Evolutionary conservation across 1,140 invertebrate genomes (phyloP).

Genomic region (Conopomorpha cramerella): DNA sequence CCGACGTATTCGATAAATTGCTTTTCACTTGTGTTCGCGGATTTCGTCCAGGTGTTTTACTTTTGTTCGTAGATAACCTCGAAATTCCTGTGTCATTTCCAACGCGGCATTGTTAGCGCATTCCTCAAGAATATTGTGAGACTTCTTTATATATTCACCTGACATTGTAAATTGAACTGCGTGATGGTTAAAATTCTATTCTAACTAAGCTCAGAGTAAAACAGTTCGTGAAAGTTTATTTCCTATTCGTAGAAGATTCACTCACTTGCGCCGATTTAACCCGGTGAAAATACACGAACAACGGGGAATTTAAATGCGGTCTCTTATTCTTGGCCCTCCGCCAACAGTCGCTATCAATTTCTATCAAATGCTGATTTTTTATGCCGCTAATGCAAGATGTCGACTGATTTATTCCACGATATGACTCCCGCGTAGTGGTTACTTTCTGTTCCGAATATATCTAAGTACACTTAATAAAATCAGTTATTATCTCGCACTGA

Average conservation of each 20-base stretch:
- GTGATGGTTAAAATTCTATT: too few species aligned
- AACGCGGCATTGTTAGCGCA: conserved; percentile 6
- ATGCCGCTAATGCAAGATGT: conserved; percentile 17
- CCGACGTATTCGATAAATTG: too few species aligned
- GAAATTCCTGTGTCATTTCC: background rate
- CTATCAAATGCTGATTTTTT: conserved; percentile 25
- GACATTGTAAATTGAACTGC: too few species aligned
- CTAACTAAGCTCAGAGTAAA: too few species aligned
- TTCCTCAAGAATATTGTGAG: conserved; percentile 3
- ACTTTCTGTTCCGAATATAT: too few species aligned
- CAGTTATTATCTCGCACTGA: background rate
- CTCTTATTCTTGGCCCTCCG: conserved; percentile 23
- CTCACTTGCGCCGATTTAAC: conserved; percentile 6
- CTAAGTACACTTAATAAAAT: background rate
- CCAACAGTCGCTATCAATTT: conserved; percentile 31
- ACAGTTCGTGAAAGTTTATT: too few species aligned
- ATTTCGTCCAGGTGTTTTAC: too few species aligned
- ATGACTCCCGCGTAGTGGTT: background rate
- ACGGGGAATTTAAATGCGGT: conserved; percentile 34
- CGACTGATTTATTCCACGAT: conserved; percentile 12
- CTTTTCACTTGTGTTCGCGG: too few species aligned
- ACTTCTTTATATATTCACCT: background rate
- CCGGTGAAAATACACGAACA: conserved; percentile 18
- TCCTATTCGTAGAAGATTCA: too few species aligned
- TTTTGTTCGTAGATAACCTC: too few species aligned